Conservation (phyloP, 2,888 invertebrate species). For the Epinotia ramella region DNA sequence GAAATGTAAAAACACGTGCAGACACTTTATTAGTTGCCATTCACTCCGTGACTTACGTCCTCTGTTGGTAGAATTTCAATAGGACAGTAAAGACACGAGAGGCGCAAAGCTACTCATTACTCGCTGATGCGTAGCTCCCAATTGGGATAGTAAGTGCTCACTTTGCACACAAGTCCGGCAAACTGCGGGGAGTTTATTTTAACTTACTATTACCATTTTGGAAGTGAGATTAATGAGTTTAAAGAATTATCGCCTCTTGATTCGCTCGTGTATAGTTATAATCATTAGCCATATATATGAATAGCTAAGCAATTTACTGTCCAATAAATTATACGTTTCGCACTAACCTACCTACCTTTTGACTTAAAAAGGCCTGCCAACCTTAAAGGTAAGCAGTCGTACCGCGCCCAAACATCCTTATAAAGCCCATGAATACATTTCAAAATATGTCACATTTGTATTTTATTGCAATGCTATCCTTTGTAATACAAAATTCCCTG, state of each 20-base stretch:
- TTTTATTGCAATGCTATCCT: constrained; percentile 56
- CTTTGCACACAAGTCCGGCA: constrained; percentile 9
- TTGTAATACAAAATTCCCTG: constrained; percentile 64
- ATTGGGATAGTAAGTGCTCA: not conserved
- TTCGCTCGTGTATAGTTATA: not conserved
- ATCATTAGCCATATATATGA: not conserved
- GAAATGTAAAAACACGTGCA: constrained; percentile 8
- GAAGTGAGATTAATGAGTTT: not conserved
- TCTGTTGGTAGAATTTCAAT: constrained; percentile 22
- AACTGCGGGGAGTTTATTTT: not conserved
- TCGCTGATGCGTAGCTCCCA: constrained; percentile 6
- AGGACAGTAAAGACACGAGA: constrained; percentile 27
- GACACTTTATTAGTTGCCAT: constrained; percentile 22
- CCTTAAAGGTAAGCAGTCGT: constrained; percentile 8
- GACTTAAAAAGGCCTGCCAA: constrained; percentile 6
- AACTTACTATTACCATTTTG: not conserved
- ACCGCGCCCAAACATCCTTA: constrained; percentile 19
- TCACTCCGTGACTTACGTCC: constrained; percentile 16
- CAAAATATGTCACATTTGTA: constrained; percentile 48
- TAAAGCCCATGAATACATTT: constrained; percentile 36
- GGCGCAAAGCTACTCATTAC: constrained; percentile 23
- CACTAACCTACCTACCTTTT: not conserved
- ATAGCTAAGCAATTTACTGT: constrained; percentile 2
- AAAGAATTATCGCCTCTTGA: not conserved
- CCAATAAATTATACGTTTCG: not conserved